Percentiles rank a stretch among this genome's conserved stretches.
phyloP scores from a whole-genome alignment of 2,113 vertebrate genomes.

The Arenaria interpres region DNA sequence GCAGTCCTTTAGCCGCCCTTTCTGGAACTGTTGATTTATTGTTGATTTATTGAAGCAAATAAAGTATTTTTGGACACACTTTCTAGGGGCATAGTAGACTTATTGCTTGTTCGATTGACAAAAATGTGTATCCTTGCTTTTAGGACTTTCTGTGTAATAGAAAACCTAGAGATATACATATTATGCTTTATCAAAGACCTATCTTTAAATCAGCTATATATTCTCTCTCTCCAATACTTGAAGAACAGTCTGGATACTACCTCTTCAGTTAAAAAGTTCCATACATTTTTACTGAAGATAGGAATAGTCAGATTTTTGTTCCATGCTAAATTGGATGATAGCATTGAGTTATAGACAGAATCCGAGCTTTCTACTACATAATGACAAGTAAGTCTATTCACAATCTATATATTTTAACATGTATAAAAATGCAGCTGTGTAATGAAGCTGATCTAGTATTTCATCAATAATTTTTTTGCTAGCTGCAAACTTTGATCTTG shows the following conservation, averaged over 20 bases:
- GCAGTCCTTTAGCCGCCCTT: background rate
- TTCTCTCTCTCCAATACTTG: conserved; percentile 1
- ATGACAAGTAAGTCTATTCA: background rate
- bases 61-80: conserved; percentile 41
- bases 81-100: conserved; percentile 11
- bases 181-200: background rate
- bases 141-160: background rate
- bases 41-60: conserved; percentile 13
- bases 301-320: background rate
- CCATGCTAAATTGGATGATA: background rate
- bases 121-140: background rate
- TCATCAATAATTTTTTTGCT: background rate
- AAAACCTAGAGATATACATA: background rate
- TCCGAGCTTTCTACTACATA: background rate
- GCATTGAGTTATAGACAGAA: background rate
- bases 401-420: background rate
- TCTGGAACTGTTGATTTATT: conserved; percentile 8
- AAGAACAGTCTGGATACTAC: background rate
- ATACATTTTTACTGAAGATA: background rate
- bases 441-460: background rate
- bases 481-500: background rate
- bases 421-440: background rate
- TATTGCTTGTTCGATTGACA: background rate
- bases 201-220: background rate
- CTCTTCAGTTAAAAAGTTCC: background rate